phyloP scores from a whole-genome alignment of 2,113 vertebrate species.

The Sula dactylatra region DNA sequence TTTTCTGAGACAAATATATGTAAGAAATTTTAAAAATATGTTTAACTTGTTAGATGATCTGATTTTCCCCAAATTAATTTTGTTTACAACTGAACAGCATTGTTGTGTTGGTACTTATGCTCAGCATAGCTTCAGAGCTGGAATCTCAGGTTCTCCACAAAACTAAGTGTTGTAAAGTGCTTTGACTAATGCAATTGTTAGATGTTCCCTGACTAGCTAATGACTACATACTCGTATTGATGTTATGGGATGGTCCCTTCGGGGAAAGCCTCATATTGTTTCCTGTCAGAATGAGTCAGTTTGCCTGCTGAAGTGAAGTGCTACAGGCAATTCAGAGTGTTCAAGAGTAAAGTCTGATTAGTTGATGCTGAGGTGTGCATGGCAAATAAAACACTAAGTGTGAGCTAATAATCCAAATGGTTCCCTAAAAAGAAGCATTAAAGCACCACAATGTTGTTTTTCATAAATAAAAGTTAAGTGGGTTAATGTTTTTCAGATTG shows the following conservation, averaged over 20 bases:
- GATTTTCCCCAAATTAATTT: neutral
- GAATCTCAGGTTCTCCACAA: neutral
- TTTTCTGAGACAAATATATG: neutral
- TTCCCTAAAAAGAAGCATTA: constrained; percentile 33
- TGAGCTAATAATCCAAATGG: constrained; percentile 34
- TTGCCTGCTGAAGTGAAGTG: constrained; percentile 34
- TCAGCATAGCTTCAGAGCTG: neutral
- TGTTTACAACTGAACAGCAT: neutral
- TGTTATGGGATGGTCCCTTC: constrained; percentile 50
- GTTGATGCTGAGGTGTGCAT: constrained; percentile 16
- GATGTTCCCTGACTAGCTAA: constrained; percentile 58
- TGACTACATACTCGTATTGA: constrained; percentile 23
- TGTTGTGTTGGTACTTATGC: neutral
- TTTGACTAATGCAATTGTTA: constrained; percentile 62
- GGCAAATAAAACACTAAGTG: constrained; percentile 43
- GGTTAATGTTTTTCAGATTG: neutral
- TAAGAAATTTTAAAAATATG: neutral
- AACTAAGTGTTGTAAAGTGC: constrained; percentile 43
- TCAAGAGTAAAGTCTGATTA: constrained; percentile 52
- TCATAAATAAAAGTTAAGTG: constrained; percentile 32
- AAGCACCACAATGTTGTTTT: neutral
- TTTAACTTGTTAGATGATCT: neutral
- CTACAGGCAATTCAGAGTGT: constrained; percentile 49
- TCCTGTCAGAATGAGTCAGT: constrained; percentile 48
- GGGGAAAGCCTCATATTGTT: constrained; percentile 47